Percentiles rank a stretch among this genome's conserved stretches.
Conservation (phyloP, 2,888 invertebrate genomes). For the Pristionchus exspectatus region DNA sequence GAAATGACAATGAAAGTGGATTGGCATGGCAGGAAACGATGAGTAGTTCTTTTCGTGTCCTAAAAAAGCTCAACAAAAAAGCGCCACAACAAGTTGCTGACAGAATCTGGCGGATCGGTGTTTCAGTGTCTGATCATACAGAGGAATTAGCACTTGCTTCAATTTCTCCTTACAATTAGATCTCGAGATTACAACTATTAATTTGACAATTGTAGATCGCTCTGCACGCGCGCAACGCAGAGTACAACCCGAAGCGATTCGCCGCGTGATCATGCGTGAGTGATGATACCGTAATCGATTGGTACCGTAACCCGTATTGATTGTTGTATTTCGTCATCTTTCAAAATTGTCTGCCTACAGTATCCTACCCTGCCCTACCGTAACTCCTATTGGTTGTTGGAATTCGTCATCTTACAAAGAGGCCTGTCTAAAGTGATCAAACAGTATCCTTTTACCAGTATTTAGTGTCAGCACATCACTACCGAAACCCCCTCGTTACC, state of each 20-base stretch:
- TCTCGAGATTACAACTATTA: not conserved
- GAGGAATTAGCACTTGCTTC: not conserved
- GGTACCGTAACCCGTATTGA: conserved; percentile 90
- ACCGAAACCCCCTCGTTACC: too few species aligned
- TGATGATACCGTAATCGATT: conserved; percentile 84
- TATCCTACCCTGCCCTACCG: too few species aligned
- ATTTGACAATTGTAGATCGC: conserved; percentile 84
- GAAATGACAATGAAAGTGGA: too few species aligned
- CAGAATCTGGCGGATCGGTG: not conserved
- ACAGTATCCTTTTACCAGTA: too few species aligned
- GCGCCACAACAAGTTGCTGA: not conserved
- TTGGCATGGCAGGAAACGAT: too few species aligned
- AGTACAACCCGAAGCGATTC: conserved; percentile 99
- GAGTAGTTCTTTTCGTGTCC: too few species aligned
- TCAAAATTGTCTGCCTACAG: too few species aligned
- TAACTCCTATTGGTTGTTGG: too few species aligned
- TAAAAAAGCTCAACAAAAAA: not conserved
- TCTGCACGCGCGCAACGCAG: conserved; percentile 96
- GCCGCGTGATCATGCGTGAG: conserved; percentile 94
- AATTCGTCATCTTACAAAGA: too few species aligned
- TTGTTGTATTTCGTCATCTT: conserved; percentile 82
- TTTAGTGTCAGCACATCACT: too few species aligned
- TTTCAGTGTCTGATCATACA: not conserved
- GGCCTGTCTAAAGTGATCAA: too few species aligned
- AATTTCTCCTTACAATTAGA: not conserved